phyloP scores from a whole-genome alignment of 2,113 vertebrate genomes.

The Neolamprologus sp. region DNA sequence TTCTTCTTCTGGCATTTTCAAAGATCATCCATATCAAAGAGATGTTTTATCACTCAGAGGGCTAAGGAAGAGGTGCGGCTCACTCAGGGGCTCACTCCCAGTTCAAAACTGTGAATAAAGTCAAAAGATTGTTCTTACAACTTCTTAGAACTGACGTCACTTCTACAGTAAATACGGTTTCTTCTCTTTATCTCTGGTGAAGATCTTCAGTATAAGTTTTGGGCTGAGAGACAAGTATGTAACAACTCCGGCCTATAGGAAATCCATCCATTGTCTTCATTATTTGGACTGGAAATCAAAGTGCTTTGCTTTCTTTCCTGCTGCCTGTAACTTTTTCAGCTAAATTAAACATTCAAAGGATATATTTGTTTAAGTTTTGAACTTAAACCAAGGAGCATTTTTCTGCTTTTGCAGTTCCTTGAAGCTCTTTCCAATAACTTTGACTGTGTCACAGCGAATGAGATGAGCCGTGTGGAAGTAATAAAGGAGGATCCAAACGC shows the following conservation, averaged over 20 bases:
- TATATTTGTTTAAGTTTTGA: background rate
- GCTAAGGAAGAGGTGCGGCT: background rate
- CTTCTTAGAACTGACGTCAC: background rate
- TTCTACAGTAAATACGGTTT: background rate
- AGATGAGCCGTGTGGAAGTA: background rate
- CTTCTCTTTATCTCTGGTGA: background rate
- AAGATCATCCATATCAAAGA: background rate
- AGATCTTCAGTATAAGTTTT: background rate
- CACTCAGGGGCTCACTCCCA: background rate
- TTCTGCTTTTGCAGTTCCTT: background rate
- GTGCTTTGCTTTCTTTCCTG: constrained; percentile 17
- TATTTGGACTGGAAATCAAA: constrained; percentile 32
- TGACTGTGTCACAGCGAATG: accelerated
- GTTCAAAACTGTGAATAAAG: background rate
- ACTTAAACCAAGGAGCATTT: background rate
- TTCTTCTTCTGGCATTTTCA: background rate
- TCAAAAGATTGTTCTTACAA: background rate
- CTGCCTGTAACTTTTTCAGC: background rate
- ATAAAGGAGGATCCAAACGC: background rate
- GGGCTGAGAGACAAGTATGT: constrained; percentile 15
- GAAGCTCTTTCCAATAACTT: background rate
- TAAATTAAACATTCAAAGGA: background rate
- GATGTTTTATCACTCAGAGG: background rate
- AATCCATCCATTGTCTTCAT: constrained; percentile 41
- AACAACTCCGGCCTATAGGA: background rate